These are phyloP conservation scores for Leptodactylus fallax DNA, from an alignment of 2,797 vertebrate genomes.

Conservation along the genomic window DNA sequence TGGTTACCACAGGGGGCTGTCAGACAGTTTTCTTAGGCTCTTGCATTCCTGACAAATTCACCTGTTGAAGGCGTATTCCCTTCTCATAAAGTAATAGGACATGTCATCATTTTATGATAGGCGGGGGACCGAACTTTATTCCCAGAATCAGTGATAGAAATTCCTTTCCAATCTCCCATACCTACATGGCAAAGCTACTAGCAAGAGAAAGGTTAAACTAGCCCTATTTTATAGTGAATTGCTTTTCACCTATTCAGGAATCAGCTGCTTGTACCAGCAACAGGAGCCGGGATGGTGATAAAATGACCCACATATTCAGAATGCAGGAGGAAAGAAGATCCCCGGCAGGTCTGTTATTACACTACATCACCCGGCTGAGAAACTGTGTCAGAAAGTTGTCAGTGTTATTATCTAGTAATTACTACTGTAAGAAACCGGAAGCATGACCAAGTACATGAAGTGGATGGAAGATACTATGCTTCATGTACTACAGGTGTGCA, in stretches of 20 bases:
- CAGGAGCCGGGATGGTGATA: slow-evolving; percentile 19
- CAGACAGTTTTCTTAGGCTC: too few relatives aligned
- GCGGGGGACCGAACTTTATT: too few relatives aligned
- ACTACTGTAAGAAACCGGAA: not conserved
- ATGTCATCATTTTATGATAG: too few relatives aligned
- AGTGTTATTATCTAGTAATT: not conserved
- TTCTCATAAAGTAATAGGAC: too few relatives aligned
- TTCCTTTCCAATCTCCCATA: too few relatives aligned
- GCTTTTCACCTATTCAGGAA: slow-evolving; percentile 8
- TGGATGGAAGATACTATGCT: not conserved
- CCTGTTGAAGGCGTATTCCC: too few relatives aligned
- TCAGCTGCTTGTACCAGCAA: slow-evolving; percentile 5
- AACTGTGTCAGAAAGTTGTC: slow-evolving; percentile 19
- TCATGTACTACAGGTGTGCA: not conserved
- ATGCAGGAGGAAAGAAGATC: slow-evolving; percentile 24
- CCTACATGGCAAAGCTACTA: not conserved
- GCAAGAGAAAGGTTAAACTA: not conserved
- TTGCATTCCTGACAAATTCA: too few relatives aligned
- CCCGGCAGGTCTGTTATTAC: not conserved
- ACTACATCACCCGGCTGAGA: not conserved
- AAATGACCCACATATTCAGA: slow-evolving; percentile 46
- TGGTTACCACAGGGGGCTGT: too few relatives aligned
- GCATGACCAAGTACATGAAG: too few relatives aligned
- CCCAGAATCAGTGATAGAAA: too few relatives aligned
- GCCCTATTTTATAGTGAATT: not conserved